Evolutionary conservation across 2,113 vertebrate genomes (phyloP), one percentile per base, ranked within the genome.

Genomic region (Neopipo cinnamomea): DNA sequence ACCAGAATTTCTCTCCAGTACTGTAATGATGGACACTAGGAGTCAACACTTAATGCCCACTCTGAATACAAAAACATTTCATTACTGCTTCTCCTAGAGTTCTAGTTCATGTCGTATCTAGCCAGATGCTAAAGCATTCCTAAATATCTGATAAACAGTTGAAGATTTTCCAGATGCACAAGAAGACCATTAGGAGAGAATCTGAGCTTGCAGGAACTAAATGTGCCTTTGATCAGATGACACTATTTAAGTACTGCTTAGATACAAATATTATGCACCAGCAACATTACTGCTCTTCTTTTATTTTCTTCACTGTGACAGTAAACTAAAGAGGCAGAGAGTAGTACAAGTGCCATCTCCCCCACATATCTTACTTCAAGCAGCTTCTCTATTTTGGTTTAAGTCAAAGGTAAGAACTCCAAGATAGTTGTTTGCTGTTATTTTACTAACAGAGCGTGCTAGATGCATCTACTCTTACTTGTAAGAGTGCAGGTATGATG

Each of bases 291-390:
- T 73, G 44, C 21, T 30, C 7, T 46, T 62, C 19, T 85, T 58
- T 63, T 84, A 52, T 16, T 55, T 17, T 42, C 12, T 86, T 86
- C 68, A 58, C 16, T 3, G 25, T 16, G 15, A 41, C n/a, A 76
- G 50, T 11, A 66, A 80, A 61, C 14, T 53, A 44, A 7, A 65
- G 50, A 72, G 17, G 11, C 17, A 80, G 6, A 28, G 65, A 61
- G n/a, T 1, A 74, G 31, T 27, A 35, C 11, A 18, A 39, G 14
- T 28, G 17, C 11, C 12, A 62, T 22, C 6, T 73, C 9, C 41
- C 37, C n/a, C 49, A 24, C 2, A 8, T 11, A 13, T 1, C 1
- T 76, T 50, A 39, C 14, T 73, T 62, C 3, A 5, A 2, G 1
- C 5, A 71, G 7, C 6, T 88, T 65, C 44, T 88, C 24, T 76